These are phyloP conservation scores for Ischnus inquisitorius DNA, from an alignment of 2,888 invertebrate species.

Conservation along the genomic window DNA sequence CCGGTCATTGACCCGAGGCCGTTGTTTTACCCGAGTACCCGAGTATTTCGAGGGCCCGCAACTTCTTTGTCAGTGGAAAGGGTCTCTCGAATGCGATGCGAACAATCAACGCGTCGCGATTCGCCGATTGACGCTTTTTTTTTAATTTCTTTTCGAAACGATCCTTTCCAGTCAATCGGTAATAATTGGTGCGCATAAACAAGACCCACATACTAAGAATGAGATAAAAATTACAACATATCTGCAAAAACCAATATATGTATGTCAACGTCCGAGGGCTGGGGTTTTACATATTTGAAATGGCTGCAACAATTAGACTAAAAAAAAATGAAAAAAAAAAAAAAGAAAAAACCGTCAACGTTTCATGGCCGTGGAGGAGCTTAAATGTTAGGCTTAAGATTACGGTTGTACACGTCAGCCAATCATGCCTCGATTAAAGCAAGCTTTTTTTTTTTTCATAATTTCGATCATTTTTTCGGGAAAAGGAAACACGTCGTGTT, in stretches of 20 bases:
- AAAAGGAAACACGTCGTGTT: not conserved
- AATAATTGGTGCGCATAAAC: constrained; percentile 61
- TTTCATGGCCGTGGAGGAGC: constrained; percentile 63
- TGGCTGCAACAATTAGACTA: constrained; percentile 53
- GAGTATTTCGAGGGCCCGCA: constrained; percentile 22
- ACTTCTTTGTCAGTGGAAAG: constrained; percentile 26
- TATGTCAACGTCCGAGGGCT: constrained; percentile 54
- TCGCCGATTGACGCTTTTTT: not conserved
- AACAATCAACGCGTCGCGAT: not conserved
- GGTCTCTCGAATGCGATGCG: constrained; percentile 36
- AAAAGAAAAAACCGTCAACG: constrained; percentile 64
- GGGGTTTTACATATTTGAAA: constrained; percentile 53
- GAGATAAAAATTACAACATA: constrained; percentile 50
- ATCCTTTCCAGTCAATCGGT: constrained; percentile 32
- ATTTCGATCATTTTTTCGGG: constrained; percentile 18
- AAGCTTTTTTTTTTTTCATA: constrained; percentile 14
- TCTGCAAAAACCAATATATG: constrained; percentile 57
- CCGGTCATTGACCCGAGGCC: constrained; percentile 8
- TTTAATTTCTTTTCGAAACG: constrained; percentile 26
- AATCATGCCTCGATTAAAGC: constrained; percentile 43
- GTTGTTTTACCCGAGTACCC: constrained; percentile 11
- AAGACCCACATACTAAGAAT: constrained; percentile 65
- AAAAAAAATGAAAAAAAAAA: constrained; percentile 21
- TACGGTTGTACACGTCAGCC: constrained; percentile 49
- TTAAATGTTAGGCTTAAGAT: constrained; percentile 53